phyloP scores from a whole-genome alignment of 2,797 vertebrate genomes.

The Sciaenops ocellatus region DNA sequence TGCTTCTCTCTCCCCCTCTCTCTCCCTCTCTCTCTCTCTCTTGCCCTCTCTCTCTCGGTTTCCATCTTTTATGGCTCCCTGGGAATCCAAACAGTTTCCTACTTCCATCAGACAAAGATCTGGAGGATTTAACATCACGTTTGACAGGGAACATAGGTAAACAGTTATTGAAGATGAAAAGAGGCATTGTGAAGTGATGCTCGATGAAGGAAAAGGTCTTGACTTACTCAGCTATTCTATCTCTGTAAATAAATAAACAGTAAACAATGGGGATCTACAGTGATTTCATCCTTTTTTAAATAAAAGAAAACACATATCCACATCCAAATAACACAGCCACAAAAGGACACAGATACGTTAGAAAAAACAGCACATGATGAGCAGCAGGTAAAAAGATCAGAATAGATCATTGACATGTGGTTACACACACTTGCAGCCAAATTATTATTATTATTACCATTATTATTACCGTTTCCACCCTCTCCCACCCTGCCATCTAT shows the following conservation, averaged over 20 bases:
- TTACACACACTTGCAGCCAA: constrained; percentile 6
- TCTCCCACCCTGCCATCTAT: neutral
- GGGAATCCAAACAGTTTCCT: constrained; percentile 64
- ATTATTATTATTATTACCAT: neutral
- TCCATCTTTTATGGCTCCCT: constrained; percentile 36
- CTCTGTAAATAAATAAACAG: constrained; percentile 67
- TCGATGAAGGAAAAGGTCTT: constrained; percentile 41
- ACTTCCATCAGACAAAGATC: constrained; percentile 70
- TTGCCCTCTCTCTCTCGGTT: constrained; percentile 5
- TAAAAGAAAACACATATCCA: constrained; percentile 40
- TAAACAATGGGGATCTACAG: constrained; percentile 56
- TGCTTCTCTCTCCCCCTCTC: constrained; percentile 28
- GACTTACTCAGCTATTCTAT: constrained; percentile 59
- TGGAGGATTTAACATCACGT: constrained; percentile 58
- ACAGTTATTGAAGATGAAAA: constrained; percentile 58
- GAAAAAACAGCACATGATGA: constrained; percentile 13
- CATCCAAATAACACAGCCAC: neutral
- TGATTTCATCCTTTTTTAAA: constrained; percentile 55
- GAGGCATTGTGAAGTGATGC: constrained; percentile 19
- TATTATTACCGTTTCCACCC: neutral
- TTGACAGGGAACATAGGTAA: constrained; percentile 67
- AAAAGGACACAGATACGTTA: neutral
- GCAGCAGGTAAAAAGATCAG: constrained; percentile 6
- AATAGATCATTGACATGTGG: constrained; percentile 1
- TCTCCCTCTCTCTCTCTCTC: constrained; percentile 20